phyloP scores from a whole-genome alignment of 2,888 invertebrate species.

The Suillia variegata region DNA sequence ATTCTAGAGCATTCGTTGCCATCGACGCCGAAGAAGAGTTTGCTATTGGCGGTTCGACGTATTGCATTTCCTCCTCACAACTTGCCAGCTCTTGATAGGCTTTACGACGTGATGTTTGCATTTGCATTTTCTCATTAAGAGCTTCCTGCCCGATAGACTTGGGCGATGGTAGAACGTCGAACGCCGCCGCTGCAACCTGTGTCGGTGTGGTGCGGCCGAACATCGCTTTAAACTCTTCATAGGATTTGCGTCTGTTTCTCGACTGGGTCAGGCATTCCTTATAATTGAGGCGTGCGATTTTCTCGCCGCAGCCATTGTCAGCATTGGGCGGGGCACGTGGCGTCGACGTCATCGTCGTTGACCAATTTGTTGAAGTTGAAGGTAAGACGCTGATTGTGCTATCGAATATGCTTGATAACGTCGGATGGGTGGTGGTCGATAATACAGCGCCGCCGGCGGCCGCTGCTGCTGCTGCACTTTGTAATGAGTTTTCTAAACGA shows the following conservation, averaged over 20 bases:
- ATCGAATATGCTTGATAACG: conserved; percentile 33
- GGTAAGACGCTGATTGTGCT: too few species aligned
- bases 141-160: too few species aligned
- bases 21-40: conserved; percentile 3
- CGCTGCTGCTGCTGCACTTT: conserved; percentile 26
- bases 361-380: conserved; percentile 13
- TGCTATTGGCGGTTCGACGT: neutral
- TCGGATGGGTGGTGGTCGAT: conserved; percentile 24
- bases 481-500: conserved; percentile 47
- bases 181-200: neutral
- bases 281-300: conserved; percentile 54
- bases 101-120: conserved; percentile 6
- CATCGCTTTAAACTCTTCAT: conserved; percentile 61
- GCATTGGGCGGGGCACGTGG: conserved; percentile 10
- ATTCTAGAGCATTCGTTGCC: conserved; percentile 43
- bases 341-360: neutral
- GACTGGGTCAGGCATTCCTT: conserved; percentile 61
- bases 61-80: conserved; percentile 15
- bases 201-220: conserved; percentile 38
- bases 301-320: conserved; percentile 39
- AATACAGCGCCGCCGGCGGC: conserved; percentile 23
- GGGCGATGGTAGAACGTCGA: too few species aligned
- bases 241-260: conserved; percentile 60
- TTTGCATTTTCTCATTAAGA: neutral
- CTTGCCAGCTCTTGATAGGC: conserved; percentile 9